These are phyloP conservation scores for Styela plicata DNA, from an alignment of 23 tunicate species.

Conservation along the genomic window DNA sequence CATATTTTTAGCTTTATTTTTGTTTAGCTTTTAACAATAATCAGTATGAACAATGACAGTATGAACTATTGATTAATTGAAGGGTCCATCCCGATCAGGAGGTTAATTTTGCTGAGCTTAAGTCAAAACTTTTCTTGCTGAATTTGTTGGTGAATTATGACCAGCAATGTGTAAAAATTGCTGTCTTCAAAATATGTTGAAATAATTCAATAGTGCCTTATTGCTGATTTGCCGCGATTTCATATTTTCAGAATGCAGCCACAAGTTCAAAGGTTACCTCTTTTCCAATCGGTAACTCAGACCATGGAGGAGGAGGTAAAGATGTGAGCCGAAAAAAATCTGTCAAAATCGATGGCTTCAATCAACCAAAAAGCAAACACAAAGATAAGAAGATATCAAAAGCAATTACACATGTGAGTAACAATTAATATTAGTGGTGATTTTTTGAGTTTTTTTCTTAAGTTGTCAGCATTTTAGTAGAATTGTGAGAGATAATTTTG, in stretches of 20 bases:
- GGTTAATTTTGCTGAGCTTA: no score
- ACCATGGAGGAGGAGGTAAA: neutral
- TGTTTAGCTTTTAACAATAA: no score
- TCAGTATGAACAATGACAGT: neutral
- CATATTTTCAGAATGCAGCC: slow-evolving; percentile 8
- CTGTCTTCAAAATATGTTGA: no score
- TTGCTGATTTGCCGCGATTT: neutral
- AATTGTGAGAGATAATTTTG: no score
- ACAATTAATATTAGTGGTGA: no score
- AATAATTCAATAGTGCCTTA: no score
- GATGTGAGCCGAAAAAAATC: slow-evolving; percentile 22
- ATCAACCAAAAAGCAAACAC: neutral
- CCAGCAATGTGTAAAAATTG: neutral
- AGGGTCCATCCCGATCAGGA: neutral
- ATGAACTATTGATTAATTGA: neutral
- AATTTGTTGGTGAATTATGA: no score
- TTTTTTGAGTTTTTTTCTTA: no score
- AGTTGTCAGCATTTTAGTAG: no score
- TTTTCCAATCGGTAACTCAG: neutral
- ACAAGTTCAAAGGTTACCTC: slow-evolving; percentile 6
- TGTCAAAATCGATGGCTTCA: slow-evolving; percentile 28
- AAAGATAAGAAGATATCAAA: slow-evolving; percentile 25
- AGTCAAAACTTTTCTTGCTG: neutral
- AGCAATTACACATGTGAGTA: slow-evolving; percentile 26
- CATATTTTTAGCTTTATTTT: neutral